A percentile compares a stretch with the other conserved stretches of the same genome.
Conservation (phyloP, 1,140 invertebrate genomes). For the Achroia grisella region DNA sequence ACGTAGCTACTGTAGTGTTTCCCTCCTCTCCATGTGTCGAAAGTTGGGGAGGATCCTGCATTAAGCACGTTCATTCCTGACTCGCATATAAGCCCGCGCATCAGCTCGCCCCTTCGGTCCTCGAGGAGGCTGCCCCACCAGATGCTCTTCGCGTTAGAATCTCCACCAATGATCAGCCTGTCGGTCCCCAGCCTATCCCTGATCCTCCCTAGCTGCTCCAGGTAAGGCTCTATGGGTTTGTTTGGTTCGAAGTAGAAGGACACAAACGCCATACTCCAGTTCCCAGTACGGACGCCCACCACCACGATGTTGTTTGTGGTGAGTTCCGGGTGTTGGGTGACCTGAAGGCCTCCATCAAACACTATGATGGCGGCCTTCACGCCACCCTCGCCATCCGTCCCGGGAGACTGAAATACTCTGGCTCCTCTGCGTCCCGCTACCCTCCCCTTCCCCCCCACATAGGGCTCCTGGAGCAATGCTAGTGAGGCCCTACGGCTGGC, state of each 20-base stretch:
- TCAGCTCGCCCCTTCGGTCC: constrained; percentile 7
- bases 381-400: neutral
- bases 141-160: no score
- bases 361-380: constrained; percentile 14
- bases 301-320: no score
- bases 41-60: constrained; percentile 14
- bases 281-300: neutral
- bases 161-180: no score
- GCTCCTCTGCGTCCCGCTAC: neutral
- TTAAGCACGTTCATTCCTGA: constrained; percentile 13
- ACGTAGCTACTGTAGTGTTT: no score
- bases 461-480: constrained; percentile 1
- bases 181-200: constrained; percentile 3
- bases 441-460: no score
- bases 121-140: constrained; percentile 11
- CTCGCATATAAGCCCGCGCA: constrained; percentile 7
- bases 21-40: constrained; percentile 15
- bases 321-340: constrained; percentile 3
- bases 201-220: neutral
- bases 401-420: constrained; percentile 11
- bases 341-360: constrained; percentile 2
- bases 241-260: no score
- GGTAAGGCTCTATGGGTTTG: no score
- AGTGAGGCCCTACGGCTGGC: neutral
- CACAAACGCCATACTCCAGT: neutral